Evolutionary conservation across 2,888 invertebrate genomes (phyloP).

Genomic region (Dusona sp.): DNA sequence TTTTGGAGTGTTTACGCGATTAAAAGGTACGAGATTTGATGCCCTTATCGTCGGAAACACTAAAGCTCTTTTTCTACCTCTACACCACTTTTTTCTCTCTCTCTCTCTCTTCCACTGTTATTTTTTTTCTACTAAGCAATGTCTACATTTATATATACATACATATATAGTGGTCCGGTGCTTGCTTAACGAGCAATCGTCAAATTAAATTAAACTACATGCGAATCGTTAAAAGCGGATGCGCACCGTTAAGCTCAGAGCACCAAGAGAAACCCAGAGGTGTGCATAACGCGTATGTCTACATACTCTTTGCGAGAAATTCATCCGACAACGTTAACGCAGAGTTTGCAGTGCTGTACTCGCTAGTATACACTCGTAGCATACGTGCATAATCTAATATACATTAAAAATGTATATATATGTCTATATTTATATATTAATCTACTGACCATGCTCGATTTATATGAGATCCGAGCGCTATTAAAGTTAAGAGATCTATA

Average conservation of each 20-base stretch:
- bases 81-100: constrained; percentile 1
- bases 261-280: constrained; percentile 16
- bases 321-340: constrained; percentile 50
- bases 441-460: not conserved
- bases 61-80: not conserved
- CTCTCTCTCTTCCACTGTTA: not conserved
- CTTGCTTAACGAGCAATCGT: constrained; percentile 81
- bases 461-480: not conserved
- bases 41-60: constrained; percentile 55
- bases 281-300: constrained; percentile 29
- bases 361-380: constrained; percentile 51
- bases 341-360: constrained; percentile 56
- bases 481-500: not conserved
- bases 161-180: constrained; percentile 44
- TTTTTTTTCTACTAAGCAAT: not conserved
- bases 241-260: constrained; percentile 73
- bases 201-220: constrained; percentile 82
- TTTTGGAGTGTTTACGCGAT: not conserved
- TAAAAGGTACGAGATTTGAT: constrained; percentile 76
- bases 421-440: not conserved
- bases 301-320: constrained; percentile 31
- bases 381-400: constrained; percentile 6
- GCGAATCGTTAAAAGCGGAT: constrained; percentile 80
- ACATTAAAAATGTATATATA: not conserved
- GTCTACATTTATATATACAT: not conserved